Percentiles rank a stretch among this genome's conserved stretches.
These are phyloP conservation scores for Bradypodion ventrale DNA, from an alignment of 2,797 vertebrate genomes.

Conservation along the genomic window DNA sequence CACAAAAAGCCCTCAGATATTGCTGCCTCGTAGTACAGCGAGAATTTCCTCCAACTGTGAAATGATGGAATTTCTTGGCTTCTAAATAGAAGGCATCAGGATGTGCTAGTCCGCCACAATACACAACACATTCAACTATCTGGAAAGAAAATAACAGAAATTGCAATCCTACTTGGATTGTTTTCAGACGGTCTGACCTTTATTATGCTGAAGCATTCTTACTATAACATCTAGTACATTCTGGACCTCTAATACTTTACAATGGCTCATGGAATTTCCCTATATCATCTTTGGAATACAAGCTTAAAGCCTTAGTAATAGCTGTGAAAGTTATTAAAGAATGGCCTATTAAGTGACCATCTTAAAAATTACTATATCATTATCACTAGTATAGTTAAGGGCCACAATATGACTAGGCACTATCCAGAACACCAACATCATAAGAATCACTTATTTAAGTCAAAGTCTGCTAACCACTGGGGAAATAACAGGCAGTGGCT, in stretches of 20 bases:
- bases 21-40: background rate
- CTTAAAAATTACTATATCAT: background rate
- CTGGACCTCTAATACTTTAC: background rate
- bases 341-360: background rate
- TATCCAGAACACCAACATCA: no score
- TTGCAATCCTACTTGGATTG: background rate
- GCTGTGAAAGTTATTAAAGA: no score
- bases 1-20: background rate
- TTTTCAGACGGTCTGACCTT: background rate
- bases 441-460: no score
- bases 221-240: background rate
- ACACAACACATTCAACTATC: background rate
- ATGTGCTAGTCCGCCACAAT: background rate
- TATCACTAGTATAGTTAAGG: background rate
- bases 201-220: background rate
- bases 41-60: background rate
- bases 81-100: background rate
- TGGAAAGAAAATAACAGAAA: background rate
- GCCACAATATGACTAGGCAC: no score
- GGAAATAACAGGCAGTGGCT: no score
- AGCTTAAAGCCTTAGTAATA: background rate
- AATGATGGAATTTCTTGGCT: background rate
- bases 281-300: background rate
- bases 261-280: background rate
- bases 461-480: no score